These are phyloP conservation scores for Megaleporinus macrocephalus DNA, from an alignment of 2,113 vertebrate genomes.

Conservation along the genomic window DNA sequence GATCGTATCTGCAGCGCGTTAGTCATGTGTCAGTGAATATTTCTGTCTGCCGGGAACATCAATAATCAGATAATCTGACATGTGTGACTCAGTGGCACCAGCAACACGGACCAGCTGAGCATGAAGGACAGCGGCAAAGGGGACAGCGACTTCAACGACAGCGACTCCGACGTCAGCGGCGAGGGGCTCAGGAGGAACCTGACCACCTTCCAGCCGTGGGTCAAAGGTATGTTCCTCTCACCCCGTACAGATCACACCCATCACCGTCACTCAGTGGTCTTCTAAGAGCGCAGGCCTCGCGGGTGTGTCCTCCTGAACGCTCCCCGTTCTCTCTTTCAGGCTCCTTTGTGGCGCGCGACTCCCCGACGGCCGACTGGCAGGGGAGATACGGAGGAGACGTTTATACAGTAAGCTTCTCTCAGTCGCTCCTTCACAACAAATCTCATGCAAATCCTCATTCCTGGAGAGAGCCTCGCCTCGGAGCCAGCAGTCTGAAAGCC, in stretches of 20 bases:
- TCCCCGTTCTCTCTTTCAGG: constrained; percentile 59
- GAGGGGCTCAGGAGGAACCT: constrained; percentile 90
- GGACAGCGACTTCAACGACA: constrained; percentile 97
- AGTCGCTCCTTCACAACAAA: constrained; percentile 34
- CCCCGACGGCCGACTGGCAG: constrained; percentile 63
- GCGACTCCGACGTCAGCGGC: constrained; percentile 93
- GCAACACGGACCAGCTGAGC: constrained; percentile 77
- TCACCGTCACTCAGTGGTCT: neutral
- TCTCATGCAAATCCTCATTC: constrained; percentile 51
- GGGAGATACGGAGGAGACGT: constrained; percentile 60
- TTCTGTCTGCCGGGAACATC: constrained; percentile 49
- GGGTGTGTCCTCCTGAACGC: neutral
- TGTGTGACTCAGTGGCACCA: constrained; percentile 80
- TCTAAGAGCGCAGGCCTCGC: neutral
- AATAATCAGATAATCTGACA: constrained; percentile 70
- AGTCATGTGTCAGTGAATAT: constrained; percentile 11
- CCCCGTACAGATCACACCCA: neutral
- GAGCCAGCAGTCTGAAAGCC: constrained; percentile 62
- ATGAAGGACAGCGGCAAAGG: constrained; percentile 96
- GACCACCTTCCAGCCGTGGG: constrained; percentile 68
- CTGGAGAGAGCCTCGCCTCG: constrained; percentile 66
- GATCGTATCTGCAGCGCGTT: neutral
- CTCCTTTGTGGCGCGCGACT: constrained; percentile 55
- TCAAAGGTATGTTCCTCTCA: constrained; percentile 60
- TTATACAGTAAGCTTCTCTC: constrained; percentile 73